Evolutionary conservation across 2,797 vertebrate genomes (phyloP).

Genomic region (Macroramphosus scolopax): DNA sequence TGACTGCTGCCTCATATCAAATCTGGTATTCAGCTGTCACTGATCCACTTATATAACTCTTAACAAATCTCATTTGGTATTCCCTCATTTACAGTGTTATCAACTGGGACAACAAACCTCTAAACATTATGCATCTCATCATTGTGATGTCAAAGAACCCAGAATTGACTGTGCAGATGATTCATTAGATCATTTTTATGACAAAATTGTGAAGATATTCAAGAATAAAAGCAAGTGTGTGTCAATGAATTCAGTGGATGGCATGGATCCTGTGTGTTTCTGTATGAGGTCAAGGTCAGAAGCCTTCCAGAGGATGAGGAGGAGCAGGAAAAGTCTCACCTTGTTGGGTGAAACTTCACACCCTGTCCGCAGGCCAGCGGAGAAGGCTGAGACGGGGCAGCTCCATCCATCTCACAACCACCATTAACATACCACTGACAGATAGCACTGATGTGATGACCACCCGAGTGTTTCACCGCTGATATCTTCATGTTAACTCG

Average conservation of each 20-base stretch:
- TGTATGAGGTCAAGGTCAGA: constrained; percentile 1
- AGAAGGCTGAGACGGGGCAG: constrained; percentile 26
- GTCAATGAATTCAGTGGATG: too few relatives aligned
- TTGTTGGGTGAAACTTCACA: constrained; percentile 64
- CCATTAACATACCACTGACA: constrained; percentile 40
- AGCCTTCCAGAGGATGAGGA: constrained; percentile 6
- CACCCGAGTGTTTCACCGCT: constrained; percentile 25
- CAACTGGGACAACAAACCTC: too few relatives aligned
- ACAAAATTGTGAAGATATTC: too few relatives aligned
- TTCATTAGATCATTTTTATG: too few relatives aligned
- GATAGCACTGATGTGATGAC: constrained; percentile 40
- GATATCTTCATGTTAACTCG: constrained; percentile 3
- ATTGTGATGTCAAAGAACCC: too few relatives aligned
- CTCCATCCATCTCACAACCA: constrained; percentile 48
- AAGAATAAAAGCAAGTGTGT: too few relatives aligned
- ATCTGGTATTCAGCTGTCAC: constrained; percentile 58
- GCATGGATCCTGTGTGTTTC: too few relatives aligned
- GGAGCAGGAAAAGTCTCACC: constrained; percentile 61
- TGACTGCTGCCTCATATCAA: constrained; percentile 66
- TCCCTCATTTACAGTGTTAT: constrained; percentile 12
- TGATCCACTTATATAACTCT: constrained; percentile 59
- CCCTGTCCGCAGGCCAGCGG: constrained; percentile 38
- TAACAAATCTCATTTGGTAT: constrained; percentile 39
- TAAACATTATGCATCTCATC: too few relatives aligned
- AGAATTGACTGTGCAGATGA: too few relatives aligned